phyloP scores from a whole-genome alignment of 2,113 vertebrate genomes.

The Halichoeres trimaculatus region DNA sequence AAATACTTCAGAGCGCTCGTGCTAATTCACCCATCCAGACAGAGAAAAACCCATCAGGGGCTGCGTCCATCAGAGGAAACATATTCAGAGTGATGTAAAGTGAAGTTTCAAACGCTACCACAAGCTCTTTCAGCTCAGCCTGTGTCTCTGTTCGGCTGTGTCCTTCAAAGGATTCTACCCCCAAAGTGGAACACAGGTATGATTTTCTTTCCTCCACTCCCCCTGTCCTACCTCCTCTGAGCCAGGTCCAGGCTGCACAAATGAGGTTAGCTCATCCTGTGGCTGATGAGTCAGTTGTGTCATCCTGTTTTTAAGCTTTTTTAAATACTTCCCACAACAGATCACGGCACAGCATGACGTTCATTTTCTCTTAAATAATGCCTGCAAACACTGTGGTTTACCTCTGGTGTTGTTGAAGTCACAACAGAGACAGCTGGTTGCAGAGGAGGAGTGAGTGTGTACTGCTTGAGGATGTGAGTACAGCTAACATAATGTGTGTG shows the following conservation, averaged over 20 bases:
- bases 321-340: slow-evolving; percentile 49
- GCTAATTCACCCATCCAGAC: no score
- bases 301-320: slow-evolving; percentile 48
- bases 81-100: no score
- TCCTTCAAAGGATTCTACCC: no score
- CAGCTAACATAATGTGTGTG: slow-evolving; percentile 11
- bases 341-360: background rate
- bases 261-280: slow-evolving; percentile 31
- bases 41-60: no score
- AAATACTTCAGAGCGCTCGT: no score
- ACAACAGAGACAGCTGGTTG: slow-evolving; percentile 30
- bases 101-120: no score
- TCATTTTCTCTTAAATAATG: slow-evolving; percentile 25
- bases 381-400: slow-evolving; percentile 34
- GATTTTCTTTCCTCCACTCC: slow-evolving; percentile 7
- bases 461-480: slow-evolving; percentile 40
- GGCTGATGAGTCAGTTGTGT: slow-evolving; percentile 50
- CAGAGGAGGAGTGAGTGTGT: slow-evolving; percentile 17
- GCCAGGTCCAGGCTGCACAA: background rate
- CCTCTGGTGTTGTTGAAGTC: slow-evolving; percentile 1
- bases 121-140: no score
- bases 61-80: no score
- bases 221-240: background rate
- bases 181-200: background rate
- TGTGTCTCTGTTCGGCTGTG: no score